These are phyloP conservation scores for Dromas ardeola DNA, from an alignment of 2,113 vertebrate genomes.

Conservation along the genomic window DNA sequence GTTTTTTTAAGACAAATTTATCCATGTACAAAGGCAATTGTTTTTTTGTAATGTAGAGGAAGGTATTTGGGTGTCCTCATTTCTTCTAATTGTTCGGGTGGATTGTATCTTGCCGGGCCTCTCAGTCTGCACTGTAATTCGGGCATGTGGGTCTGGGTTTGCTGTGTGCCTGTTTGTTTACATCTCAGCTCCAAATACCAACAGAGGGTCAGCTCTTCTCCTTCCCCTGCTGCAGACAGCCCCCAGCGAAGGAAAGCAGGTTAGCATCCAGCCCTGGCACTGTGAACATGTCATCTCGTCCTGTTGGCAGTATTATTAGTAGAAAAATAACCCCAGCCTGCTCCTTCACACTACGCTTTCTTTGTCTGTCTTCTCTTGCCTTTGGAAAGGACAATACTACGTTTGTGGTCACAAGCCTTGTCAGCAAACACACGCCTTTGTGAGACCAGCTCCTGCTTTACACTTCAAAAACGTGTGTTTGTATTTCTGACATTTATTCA, in stretches of 20 bases:
- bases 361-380: not conserved
- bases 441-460: not conserved
- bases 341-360: not conserved
- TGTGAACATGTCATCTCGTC: not conserved
- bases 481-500: constrained; percentile 12
- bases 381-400: not conserved
- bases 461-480: not conserved
- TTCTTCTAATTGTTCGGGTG: not conserved
- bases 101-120: not conserved
- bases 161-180: not conserved
- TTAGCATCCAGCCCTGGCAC: not conserved
- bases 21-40: not conserved
- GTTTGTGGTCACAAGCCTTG: constrained; percentile 1
- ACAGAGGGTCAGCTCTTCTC: not conserved
- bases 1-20: not conserved
- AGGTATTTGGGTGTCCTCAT: not conserved
- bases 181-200: not conserved
- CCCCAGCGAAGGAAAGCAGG: not conserved
- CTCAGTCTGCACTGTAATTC: not conserved
- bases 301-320: not conserved
- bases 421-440: constrained; percentile 49
- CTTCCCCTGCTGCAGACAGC: not conserved
- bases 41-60: not conserved
- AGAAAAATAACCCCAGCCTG: not conserved
- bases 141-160: not conserved